phyloP scores from a whole-genome alignment of 2,797 vertebrate species.

The Rhyacichthys aspro region DNA sequence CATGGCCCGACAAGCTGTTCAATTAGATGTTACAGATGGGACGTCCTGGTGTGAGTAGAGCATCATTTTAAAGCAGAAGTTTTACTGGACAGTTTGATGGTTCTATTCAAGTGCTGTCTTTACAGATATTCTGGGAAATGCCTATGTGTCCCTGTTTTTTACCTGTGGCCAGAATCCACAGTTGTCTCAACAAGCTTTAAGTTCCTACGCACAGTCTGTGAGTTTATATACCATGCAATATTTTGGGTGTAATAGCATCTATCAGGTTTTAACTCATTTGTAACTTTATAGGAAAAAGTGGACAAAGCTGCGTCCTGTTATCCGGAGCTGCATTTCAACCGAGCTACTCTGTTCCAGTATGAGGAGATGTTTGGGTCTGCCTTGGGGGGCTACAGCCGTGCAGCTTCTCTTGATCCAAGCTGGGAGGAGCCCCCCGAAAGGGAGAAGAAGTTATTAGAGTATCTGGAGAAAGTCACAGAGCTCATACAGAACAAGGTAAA shows the following conservation, averaged over 20 bases:
- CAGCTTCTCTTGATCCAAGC: slow-evolving; percentile 83
- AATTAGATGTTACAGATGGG: slow-evolving; percentile 87
- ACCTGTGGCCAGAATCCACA: slow-evolving; percentile 89
- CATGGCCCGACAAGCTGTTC: slow-evolving; percentile 87
- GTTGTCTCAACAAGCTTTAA: slow-evolving; percentile 90
- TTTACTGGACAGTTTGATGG: not conserved
- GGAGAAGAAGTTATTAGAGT: slow-evolving; percentile 85
- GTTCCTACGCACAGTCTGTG: slow-evolving; percentile 90
- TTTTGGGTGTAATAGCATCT: not conserved
- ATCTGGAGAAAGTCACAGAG: slow-evolving; percentile 82
- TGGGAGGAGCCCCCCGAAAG: slow-evolving; percentile 84
- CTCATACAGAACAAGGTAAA: slow-evolving; percentile 86
- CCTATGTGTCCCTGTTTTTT: slow-evolving; percentile 91
- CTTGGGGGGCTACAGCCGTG: slow-evolving; percentile 85
- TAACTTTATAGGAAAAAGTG: slow-evolving; percentile 82
- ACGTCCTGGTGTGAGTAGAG: slow-evolving; percentile 91
- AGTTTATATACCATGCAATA: slow-evolving; percentile 60
- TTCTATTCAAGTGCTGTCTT: slow-evolving; percentile 2
- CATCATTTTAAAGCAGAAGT: not conserved
- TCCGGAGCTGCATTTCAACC: slow-evolving; percentile 91
- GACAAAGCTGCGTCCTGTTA: slow-evolving; percentile 85
- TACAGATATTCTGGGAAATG: slow-evolving; percentile 91
- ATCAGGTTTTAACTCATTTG: not conserved
- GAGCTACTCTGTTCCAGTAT: slow-evolving; percentile 87
- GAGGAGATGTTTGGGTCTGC: slow-evolving; percentile 90